Evolutionary conservation across 2,113 vertebrate genomes (phyloP).

Genomic region (Riparia riparia): DNA sequence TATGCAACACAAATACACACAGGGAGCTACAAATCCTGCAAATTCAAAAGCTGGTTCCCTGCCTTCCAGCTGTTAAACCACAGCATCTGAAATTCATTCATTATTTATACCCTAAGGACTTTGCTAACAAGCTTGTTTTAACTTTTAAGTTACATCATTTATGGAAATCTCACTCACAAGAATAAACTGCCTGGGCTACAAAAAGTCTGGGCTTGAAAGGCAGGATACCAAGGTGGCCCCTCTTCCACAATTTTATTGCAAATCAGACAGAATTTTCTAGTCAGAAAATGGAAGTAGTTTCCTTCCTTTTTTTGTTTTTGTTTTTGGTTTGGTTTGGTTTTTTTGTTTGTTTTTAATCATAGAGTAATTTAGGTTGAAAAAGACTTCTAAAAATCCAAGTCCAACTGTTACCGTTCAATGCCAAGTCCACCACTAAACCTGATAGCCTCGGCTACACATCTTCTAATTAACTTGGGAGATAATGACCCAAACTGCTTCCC

Average conservation of each 20-base stretch:
- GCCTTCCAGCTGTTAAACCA: not conserved
- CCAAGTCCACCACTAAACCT: not conserved
- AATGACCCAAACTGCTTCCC: not conserved
- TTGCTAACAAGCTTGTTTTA: not conserved
- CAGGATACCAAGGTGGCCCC: not conserved
- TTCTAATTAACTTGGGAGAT: not conserved
- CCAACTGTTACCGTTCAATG: not conserved
- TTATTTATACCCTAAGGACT: not conserved
- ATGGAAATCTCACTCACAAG: not conserved
- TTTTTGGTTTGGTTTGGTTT: not conserved
- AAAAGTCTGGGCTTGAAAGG: not conserved
- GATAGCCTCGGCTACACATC: not conserved
- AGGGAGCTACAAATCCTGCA: not conserved
- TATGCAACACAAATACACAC: not conserved
- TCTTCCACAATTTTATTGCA: not conserved
- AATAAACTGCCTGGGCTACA: not conserved
- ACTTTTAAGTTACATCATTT: not conserved
- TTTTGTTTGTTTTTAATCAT: too few relatives aligned
- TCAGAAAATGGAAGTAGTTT: not conserved
- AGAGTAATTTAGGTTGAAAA: not conserved
- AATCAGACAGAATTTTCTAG: not conserved
- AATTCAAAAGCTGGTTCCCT: not conserved
- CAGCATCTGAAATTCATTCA: not conserved
- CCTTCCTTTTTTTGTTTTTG: not conserved
- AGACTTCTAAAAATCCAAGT: not conserved